These are phyloP conservation scores for Pomacea maculata DNA, from an alignment of 1,140 invertebrate genomes.

Conservation along the genomic window DNA sequence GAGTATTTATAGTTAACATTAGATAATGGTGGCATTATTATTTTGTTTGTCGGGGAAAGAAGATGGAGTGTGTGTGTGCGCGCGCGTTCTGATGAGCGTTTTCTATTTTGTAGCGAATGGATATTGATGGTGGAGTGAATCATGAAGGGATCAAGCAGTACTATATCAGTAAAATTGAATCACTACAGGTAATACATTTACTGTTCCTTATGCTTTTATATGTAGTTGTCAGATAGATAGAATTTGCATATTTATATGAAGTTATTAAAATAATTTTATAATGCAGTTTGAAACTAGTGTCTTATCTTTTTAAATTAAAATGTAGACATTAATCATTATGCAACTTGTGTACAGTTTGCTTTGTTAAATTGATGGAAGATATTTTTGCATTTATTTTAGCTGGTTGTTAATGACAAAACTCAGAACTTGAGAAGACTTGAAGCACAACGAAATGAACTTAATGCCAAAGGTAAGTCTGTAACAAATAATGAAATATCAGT, in stretches of 20 bases:
- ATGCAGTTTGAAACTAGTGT: no score
- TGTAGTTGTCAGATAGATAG: background rate
- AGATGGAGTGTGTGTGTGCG: no score
- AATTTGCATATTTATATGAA: background rate
- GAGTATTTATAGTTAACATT: no score
- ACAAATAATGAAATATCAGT: background rate
- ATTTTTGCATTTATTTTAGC: conserved; percentile 54
- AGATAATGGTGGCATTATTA: no score
- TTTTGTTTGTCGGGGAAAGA: no score
- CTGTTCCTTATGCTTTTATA: background rate
- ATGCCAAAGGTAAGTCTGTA: conserved; percentile 87
- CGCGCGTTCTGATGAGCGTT: background rate
- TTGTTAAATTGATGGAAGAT: no score
- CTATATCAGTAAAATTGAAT: conserved; percentile 97
- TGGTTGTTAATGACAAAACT: conserved; percentile 95
- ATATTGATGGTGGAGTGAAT: conserved; percentile 74
- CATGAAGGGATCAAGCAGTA: conserved; percentile 88
- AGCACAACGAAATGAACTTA: conserved; percentile 99
- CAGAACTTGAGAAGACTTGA: conserved; percentile 97
- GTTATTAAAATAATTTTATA: background rate
- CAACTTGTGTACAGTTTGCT: no score
- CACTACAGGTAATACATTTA: conserved; percentile 75
- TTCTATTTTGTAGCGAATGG: conserved; percentile 73
- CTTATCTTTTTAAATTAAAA: no score
- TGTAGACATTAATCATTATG: no score